Conservation (phyloP, 92 coral and sea anemone genomes). For the Phenganax subtilis region DNA sequence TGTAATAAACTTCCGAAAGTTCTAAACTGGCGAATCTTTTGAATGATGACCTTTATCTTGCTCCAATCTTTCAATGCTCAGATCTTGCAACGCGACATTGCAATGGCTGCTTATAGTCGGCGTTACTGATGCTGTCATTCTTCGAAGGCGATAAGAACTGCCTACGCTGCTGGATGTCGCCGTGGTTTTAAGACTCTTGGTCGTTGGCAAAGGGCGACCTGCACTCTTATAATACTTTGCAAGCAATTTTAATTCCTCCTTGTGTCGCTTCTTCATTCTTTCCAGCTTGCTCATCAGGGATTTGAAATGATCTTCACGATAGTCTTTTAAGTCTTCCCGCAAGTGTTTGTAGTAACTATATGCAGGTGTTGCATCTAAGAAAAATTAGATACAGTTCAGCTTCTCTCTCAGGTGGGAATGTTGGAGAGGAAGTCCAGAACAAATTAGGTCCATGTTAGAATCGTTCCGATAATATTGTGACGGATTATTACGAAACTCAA, state of each 20-base stretch:
- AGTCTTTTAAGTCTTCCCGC: not conserved
- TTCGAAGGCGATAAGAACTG: constrained; percentile 19
- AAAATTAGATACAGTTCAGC: not conserved
- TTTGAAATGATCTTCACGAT: constrained; percentile 3
- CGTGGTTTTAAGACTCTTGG: not conserved
- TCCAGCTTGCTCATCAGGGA: constrained; percentile 7
- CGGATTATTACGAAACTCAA: too few relatives aligned
- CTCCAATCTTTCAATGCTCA: not conserved
- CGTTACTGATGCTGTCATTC: constrained; percentile 22
- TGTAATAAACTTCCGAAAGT: not conserved
- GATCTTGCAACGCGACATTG: constrained; percentile 21
- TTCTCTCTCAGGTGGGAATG: not conserved
- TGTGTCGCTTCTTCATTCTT: constrained; percentile 1
- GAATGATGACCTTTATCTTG: not conserved
- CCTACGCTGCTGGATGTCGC: not conserved
- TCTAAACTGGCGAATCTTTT: constrained; percentile 25
- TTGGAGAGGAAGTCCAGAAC: not conserved
- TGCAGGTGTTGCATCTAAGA: not conserved
- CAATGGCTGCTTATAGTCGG: not conserved
- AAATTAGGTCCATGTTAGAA: not conserved
- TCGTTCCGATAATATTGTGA: too few relatives aligned
- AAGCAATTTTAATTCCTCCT: constrained; percentile 11
- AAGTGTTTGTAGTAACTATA: not conserved
- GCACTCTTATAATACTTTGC: constrained; percentile 1
- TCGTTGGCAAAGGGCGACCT: not conserved